Evolutionary conservation across 2,888 invertebrate genomes (phyloP).

Genomic region (Galerucella pusilla): DNA sequence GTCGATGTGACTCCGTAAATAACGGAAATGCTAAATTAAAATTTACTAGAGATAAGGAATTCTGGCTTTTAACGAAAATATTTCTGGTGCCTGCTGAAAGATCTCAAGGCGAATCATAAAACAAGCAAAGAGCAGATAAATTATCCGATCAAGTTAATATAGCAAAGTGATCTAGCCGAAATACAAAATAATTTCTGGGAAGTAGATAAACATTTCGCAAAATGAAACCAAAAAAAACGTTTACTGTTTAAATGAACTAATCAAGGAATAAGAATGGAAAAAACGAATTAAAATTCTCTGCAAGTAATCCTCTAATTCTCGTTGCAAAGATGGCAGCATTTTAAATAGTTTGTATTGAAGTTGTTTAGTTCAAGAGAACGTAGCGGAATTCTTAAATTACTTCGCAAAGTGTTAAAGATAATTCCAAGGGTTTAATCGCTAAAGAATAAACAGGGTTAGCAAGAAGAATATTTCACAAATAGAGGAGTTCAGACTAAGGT

Average conservation of each 20-base stretch:
- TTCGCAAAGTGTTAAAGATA: constrained; percentile 1
- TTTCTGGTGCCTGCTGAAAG: no score
- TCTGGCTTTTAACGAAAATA: no score
- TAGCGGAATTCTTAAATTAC: constrained; percentile 8
- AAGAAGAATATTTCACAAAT: no score
- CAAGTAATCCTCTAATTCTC: constrained; percentile 43
- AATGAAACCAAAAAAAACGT: constrained; percentile 34
- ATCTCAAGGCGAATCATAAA: not conserved
- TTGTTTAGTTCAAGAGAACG: not conserved
- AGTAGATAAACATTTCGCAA: constrained; percentile 11
- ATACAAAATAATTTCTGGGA: not conserved
- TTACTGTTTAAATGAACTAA: constrained; percentile 40
- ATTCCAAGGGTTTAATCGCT: not conserved
- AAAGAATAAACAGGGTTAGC: not conserved
- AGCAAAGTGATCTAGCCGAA: not conserved
- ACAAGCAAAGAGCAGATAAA: not conserved
- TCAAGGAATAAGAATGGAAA: constrained; percentile 41
- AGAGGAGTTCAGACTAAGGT: no score
- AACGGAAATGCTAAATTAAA: no score
- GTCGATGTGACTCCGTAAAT: no score
- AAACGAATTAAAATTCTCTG: constrained; percentile 45
- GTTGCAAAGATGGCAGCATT: constrained; percentile 43
- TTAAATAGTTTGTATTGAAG: constrained; percentile 42
- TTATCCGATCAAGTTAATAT: not conserved
- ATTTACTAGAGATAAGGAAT: no score